Conservation (phyloP, 2,888 invertebrate genomes). For the Oeneis ivallda region DNA sequence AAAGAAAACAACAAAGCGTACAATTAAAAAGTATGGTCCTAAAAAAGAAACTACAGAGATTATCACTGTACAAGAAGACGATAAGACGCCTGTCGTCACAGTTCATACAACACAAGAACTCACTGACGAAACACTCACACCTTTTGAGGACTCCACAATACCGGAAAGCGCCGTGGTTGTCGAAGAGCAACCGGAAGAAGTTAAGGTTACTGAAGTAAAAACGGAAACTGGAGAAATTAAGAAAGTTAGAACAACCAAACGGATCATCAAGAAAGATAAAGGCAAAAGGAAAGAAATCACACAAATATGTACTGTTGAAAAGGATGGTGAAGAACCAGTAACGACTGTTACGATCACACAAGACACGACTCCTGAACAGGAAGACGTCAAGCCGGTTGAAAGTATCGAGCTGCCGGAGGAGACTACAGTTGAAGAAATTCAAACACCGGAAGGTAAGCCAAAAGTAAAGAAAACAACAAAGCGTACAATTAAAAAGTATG, state of each 20-base stretch:
- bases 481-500: conserved; percentile 30
- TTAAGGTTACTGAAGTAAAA: conserved; percentile 36
- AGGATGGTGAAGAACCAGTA: conserved; percentile 39
- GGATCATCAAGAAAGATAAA: conserved; percentile 12
- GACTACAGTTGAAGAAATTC: conserved; percentile 24
- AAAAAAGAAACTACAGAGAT: not conserved
- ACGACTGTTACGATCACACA: conserved; percentile 41
- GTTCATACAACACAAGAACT: conserved; percentile 2
- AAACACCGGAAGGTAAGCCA: conserved; percentile 49
- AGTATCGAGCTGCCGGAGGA: conserved; percentile 48
- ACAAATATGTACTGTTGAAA: conserved; percentile 7
- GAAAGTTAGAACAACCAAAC: conserved; percentile 13
- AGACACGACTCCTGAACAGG: conserved; percentile 21
- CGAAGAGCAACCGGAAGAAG: conserved; percentile 6
- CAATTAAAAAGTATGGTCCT: not conserved
- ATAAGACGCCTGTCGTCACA: conserved; percentile 1
- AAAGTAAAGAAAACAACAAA: conserved; percentile 44
- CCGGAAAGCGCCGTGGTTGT: not conserved
- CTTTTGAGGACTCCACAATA: not conserved
- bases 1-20: not conserved
- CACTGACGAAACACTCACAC: conserved; percentile 4
- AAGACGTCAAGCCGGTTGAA: conserved; percentile 50
- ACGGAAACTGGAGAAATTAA: conserved; percentile 5
- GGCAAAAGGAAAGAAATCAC: conserved; percentile 12
- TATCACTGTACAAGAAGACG: not conserved